Evolutionary conservation across 2,888 invertebrate species (phyloP), one percentile per base, ranked within the genome.

Genomic region (Diarsia brunnea): DNA sequence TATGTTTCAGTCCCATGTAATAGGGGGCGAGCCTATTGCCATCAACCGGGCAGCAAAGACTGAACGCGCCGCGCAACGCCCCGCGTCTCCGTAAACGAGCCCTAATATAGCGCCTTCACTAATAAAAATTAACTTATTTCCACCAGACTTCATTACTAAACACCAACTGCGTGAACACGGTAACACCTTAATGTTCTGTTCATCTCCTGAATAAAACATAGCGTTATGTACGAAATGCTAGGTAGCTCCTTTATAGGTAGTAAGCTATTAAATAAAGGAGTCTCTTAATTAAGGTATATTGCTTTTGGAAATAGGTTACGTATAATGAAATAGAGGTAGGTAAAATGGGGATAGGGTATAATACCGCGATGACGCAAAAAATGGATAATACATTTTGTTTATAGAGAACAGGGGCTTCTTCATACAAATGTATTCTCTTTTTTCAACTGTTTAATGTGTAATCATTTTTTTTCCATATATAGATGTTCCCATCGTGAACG

Each of bases 231-330:
- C 64, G 24, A 27, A 31, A 65, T 38, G 55, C 21, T 43, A 16
- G 21, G 38, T 38, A 5, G 38, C 38, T 38, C 38, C 38, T 38
- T 38, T 38, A 38, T 38, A 38, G 38, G 38, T 8, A 38, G 38
- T 7, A 38, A 38, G 45, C 64, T 76, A 63, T 82, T 72, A 72
- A 75, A 76, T 79, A 73, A 67, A 58, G 61, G 16, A 58, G 27
- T 14, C 16, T 47, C 61, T 66, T 79, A 49, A 82, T 82, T 80
- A 79, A 66, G 16, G 43, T 68, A 68, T 73, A 79, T 75, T 82
- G 63, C 38, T 73, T 72, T 75, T 61, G 47, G 73, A 64, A 12
- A 47, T 27, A 58, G 21, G 5, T n/a, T 47, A 38, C 38, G 38
- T 38, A 38, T 38, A 38, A 38, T 38, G 38, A 38, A 8, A 27